Conservation (phyloP, 2,113 vertebrate species). For the Apteryx owenii region DNA sequence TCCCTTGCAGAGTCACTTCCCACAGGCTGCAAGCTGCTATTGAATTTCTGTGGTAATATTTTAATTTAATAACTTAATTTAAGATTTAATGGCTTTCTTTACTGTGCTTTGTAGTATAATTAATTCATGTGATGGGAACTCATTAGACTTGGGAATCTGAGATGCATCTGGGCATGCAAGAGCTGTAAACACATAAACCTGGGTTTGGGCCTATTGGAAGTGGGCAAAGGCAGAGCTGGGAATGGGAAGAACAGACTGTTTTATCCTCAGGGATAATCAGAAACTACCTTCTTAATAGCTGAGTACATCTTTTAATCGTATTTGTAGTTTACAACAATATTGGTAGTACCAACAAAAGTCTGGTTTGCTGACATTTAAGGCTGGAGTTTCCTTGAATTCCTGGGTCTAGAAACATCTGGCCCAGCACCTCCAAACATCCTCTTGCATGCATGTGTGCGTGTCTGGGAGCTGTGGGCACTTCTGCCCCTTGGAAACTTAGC, state of each 20-base stretch:
- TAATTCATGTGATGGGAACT: conserved; percentile 19
- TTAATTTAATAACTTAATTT: conserved; percentile 58
- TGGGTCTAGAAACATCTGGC: neutral
- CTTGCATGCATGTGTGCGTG: neutral
- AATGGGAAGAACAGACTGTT: neutral
- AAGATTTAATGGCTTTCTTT: conserved; percentile 39
- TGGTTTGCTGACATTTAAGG: neutral
- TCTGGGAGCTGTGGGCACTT: neutral
- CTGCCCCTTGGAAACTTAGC: neutral
- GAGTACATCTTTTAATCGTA: neutral
- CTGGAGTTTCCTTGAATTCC: neutral
- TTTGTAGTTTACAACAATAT: neutral
- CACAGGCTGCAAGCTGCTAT: neutral
- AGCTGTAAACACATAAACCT: neutral
- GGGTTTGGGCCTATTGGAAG: neutral
- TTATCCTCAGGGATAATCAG: neutral
- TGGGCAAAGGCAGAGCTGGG: neutral
- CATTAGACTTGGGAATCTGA: neutral
- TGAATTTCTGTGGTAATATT: conserved; percentile 44
- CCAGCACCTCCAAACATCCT: neutral
- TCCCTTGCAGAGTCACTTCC: conserved; percentile 26
- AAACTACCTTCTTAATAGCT: neutral
- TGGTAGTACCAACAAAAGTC: neutral
- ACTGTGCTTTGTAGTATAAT: conserved; percentile 40
- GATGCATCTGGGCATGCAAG: neutral